A percentile compares a stretch with the other conserved stretches of the same genome.
Evolutionary conservation across 2,797 vertebrate genomes (phyloP).

Genomic region (Synanceia verrucosa): DNA sequence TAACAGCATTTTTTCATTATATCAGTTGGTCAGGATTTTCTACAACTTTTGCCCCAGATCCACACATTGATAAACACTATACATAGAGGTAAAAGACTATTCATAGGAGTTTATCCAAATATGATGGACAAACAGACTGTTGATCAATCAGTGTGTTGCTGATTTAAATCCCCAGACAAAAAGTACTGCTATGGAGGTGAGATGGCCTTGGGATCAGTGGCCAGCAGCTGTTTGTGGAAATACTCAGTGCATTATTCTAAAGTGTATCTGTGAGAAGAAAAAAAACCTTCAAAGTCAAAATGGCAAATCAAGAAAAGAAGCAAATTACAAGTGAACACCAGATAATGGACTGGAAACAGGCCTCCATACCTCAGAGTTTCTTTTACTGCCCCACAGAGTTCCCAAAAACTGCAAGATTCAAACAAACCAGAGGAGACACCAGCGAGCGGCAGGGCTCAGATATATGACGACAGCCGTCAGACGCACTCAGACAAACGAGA

Average conservation of each 20-base stretch:
- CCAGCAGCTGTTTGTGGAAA: conserved; percentile 29
- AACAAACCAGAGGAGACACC: conserved; percentile 57
- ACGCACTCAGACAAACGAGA: conserved; percentile 71
- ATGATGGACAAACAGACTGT: background rate
- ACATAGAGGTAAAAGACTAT: background rate
- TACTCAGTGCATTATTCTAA: conserved; percentile 24
- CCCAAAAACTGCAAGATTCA: conserved; percentile 59
- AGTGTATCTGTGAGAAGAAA: conserved; percentile 17
- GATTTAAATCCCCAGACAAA: background rate
- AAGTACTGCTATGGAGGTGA: background rate
- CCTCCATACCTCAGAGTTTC: conserved; percentile 43
- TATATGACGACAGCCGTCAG: conserved; percentile 70
- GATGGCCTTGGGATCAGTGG: conserved; percentile 17
- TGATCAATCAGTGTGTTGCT: background rate
- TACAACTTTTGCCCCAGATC: background rate
- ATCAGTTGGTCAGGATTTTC: background rate
- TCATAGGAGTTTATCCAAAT: too few relatives aligned
- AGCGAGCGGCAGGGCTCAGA: conserved; percentile 41
- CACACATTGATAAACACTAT: background rate
- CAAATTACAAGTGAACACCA: conserved; percentile 57
- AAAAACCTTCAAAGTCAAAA: conserved; percentile 29
- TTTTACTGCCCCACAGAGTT: conserved; percentile 69
- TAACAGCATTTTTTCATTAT: background rate
- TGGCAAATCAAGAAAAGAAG: conserved; percentile 38
- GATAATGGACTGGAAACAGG: conserved; percentile 70